phyloP scores from a whole-genome alignment of 2,888 invertebrate species.

The Steinernema hermaphroditum region DNA sequence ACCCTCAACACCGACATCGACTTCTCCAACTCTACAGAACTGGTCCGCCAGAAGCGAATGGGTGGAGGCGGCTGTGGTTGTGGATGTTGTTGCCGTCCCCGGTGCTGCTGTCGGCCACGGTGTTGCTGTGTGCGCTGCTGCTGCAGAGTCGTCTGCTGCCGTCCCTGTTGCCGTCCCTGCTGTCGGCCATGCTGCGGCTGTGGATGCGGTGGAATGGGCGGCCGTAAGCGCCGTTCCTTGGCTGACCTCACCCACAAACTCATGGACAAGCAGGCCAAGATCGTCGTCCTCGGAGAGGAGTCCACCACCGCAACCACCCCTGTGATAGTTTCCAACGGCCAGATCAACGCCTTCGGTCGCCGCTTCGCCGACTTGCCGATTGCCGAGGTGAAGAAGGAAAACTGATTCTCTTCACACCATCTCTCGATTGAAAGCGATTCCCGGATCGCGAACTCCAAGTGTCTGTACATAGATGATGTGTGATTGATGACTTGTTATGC shows the following conservation, averaged over 20 bases:
- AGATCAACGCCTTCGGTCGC: constrained; percentile 4
- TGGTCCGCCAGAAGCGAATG: background rate
- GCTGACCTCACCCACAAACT: constrained; percentile 9
- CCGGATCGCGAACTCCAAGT: constrained; percentile 1
- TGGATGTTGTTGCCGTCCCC: background rate
- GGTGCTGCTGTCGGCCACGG: background rate
- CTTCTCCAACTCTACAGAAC: constrained; percentile 10
- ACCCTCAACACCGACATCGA: background rate
- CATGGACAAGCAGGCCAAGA: constrained; percentile 11
- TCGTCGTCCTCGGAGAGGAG: background rate
- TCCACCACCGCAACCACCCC: background rate
- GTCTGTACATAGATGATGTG: constrained; percentile 24
- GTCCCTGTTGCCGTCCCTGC: constrained; percentile 7
- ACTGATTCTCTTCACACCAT: background rate
- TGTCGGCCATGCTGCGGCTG: background rate
- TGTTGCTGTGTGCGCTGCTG: constrained; percentile 17
- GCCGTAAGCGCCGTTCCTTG: constrained; percentile 9
- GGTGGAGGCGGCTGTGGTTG: background rate
- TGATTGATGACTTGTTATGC: background rate
- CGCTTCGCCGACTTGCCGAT: background rate
- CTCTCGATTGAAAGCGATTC: background rate
- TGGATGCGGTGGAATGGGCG: background rate
- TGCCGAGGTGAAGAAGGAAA: background rate
- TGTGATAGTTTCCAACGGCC: background rate
- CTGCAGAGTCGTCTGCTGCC: background rate